These are phyloP conservation scores for Drosophila ogumai DNA, from an alignment of 1,140 invertebrate genomes.

Conservation along the genomic window DNA sequence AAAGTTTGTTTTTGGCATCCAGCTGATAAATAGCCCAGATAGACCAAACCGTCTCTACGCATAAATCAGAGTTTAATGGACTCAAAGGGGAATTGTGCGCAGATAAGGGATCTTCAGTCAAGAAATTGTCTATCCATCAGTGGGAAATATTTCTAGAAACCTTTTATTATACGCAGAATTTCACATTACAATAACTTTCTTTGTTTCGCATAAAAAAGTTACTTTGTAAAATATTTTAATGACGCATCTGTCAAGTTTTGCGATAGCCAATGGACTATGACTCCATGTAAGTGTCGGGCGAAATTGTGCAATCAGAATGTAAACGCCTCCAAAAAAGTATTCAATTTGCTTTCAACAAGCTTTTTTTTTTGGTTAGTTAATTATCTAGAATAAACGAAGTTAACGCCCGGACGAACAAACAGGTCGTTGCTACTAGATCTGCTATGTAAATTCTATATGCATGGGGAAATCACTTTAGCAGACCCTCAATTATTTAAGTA, in stretches of 20 bases:
- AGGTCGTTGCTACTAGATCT: slow-evolving; percentile 34
- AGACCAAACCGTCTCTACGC: background rate
- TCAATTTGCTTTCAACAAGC: slow-evolving; percentile 21
- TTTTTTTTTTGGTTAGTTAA: slow-evolving; percentile 23
- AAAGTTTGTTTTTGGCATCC: slow-evolving; percentile 6
- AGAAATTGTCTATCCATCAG: slow-evolving; percentile 14
- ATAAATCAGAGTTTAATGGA: slow-evolving; percentile 19
- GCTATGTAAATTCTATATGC: slow-evolving; percentile 22
- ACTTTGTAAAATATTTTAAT: slow-evolving; percentile 15
- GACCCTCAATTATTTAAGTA: slow-evolving; percentile 12
- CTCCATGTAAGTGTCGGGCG: slow-evolving; percentile 9
- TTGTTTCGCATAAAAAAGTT: slow-evolving; percentile 17
- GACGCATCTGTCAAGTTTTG: slow-evolving; percentile 16
- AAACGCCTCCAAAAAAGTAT: slow-evolving; percentile 21
- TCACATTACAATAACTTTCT: slow-evolving; percentile 45
- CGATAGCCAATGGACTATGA: slow-evolving; percentile 21
- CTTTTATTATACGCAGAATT: slow-evolving; percentile 4
- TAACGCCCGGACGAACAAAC: slow-evolving; percentile 39
- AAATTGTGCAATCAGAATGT: slow-evolving; percentile 19
- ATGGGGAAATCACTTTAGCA: slow-evolving; percentile 11
- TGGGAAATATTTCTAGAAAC: background rate
- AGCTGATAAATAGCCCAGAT: slow-evolving; percentile 13
- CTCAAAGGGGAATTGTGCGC: background rate
- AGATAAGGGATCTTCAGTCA: slow-evolving; percentile 11
- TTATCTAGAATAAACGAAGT: slow-evolving; percentile 28